Base-by-base conservation (phyloP, 92 coral and sea anemone species). In the Siderastrea radians region DNA sequence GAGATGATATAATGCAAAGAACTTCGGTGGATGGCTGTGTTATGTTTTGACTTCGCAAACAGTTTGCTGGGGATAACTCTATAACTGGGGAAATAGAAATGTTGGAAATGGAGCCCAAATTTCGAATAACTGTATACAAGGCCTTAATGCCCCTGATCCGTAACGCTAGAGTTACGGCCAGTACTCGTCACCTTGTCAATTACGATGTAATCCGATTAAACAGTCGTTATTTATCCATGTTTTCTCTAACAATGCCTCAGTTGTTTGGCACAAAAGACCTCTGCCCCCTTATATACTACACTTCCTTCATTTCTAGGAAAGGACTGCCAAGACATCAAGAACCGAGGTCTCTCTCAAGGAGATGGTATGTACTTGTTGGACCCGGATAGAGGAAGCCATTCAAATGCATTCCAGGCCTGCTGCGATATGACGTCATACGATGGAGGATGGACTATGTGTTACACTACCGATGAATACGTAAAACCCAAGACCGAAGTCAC, bases 371-470 rank as follows among this genome's bases (percentile, higher is more conserved):
- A 88, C 72, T 72, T 46, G 88, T 53, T 88, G 50, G 70, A 82
- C 73, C 82, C 91, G n/a, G 64, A 67, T 46, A 77, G 82, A 14
- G 53, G 44, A 64, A 26, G 45, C 58, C 19, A 2, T 49, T 69
- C 65, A 8, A 47, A 74, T 1, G 52, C 71, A 43, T 86, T 77
- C 68, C 68, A 5, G 17, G 84, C 75, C 19, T 77, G 44, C 77
- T 78, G 78, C 58, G 84, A 68, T n/a, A 77, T 78, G 89, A 75
- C 68, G 46, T 75, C 83, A 75, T 47, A 59, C 71, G 53, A 68
- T 59, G 88, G 88, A 58, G 88, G 88, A 17, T 84, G 88, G 88
- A 84, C 88, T 49, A 84, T 74, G 88, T 84, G 88, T 47, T 84
- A 84, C 50, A 73, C 88, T 9, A 84, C 88, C 13, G 63, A 84